phyloP scores from a whole-genome alignment of 2,797 vertebrate genomes.

The Manis javanica region DNA sequence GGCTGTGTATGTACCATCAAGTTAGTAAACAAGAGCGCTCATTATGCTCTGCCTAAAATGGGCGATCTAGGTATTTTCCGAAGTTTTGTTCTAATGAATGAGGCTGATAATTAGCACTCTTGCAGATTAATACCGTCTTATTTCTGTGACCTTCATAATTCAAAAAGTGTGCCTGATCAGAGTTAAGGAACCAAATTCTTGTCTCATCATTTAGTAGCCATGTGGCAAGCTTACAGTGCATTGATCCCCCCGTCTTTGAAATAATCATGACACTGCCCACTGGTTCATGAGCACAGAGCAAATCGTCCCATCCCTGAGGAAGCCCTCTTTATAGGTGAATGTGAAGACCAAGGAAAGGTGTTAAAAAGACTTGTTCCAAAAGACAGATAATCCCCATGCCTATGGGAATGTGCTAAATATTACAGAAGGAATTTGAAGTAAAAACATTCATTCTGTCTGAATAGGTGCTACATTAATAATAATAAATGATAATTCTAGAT shows the following conservation, averaged over 20 bases:
- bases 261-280: neutral
- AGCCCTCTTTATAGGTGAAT: neutral
- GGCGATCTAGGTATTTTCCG: neutral
- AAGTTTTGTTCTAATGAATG: neutral
- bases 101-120: neutral
- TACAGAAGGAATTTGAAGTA: conserved; percentile 36
- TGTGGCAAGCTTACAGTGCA: neutral
- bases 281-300: neutral
- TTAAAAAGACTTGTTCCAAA: conserved; percentile 48
- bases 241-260: neutral
- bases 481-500: conserved; percentile 80
- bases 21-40: neutral
- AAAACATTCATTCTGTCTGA: conserved; percentile 72
- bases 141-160: neutral
- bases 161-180: neutral
- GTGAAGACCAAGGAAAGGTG: neutral
- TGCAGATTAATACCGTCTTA: neutral
- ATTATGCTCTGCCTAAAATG: neutral
- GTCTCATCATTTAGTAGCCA: neutral
- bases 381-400: neutral
- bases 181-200: neutral
- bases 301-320: neutral
- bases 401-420: neutral
- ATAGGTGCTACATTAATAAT: conserved; percentile 80
- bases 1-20: neutral